These are phyloP conservation scores for Notolabrus celidotus DNA, from an alignment of 2,797 vertebrate species.

Conservation along the genomic window DNA sequence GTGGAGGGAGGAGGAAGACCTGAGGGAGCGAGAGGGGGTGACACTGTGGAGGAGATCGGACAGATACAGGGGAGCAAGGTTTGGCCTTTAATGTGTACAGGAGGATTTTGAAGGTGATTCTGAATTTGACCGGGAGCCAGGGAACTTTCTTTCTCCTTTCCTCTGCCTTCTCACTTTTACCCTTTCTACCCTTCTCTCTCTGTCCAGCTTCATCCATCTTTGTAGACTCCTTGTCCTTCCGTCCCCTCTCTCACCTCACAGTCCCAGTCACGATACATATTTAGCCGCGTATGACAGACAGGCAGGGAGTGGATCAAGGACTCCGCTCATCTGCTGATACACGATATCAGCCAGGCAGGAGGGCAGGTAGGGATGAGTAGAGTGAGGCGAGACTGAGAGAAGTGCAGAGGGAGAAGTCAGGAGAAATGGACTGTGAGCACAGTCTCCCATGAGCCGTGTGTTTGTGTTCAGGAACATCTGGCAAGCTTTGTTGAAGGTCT, in stretches of 20 bases:
- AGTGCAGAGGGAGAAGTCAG: background rate
- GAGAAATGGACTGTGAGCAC: conserved; percentile 10
- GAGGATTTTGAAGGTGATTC: no score
- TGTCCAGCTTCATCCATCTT: background rate
- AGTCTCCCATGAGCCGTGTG: background rate
- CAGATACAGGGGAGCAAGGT: no score
- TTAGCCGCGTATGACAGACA: conserved; percentile 49
- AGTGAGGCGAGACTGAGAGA: conserved; percentile 6
- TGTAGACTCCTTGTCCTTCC: background rate
- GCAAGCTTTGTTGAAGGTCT: background rate
- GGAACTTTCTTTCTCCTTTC: background rate
- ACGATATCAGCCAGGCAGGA: conserved; percentile 12
- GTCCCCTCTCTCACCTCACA: background rate
- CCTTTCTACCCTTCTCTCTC: conserved; percentile 14
- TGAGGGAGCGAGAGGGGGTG: no score
- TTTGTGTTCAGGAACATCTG: conserved; percentile 22
- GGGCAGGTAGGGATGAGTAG: background rate
- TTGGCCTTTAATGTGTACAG: no score
- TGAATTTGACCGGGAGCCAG: no score
- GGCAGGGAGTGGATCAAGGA: conserved; percentile 44
- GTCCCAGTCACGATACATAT: conserved; percentile 39
- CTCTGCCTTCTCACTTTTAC: conserved; percentile 8
- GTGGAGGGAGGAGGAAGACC: no score
- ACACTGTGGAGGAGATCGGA: no score
- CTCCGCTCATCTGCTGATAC: conserved; percentile 51